Evolutionary conservation across 1,140 invertebrate species (phyloP).

Genomic region (Drosophila kanapiae): DNA sequence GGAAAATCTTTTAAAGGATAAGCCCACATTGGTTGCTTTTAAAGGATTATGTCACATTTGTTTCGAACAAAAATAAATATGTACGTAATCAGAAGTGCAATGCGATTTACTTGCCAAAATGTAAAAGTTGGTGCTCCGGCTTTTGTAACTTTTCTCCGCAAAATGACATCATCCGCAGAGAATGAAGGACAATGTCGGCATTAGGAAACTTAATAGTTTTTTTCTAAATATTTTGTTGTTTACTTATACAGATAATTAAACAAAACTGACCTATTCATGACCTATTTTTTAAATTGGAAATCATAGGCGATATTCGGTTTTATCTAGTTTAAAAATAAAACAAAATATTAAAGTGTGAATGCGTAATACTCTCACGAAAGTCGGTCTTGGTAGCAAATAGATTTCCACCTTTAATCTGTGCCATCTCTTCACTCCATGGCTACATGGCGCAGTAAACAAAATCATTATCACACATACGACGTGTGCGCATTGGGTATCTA

Average conservation of each 20-base stretch:
- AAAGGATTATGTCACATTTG: slow-evolving; percentile 1
- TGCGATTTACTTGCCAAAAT: slow-evolving; percentile 4
- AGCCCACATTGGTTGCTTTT: neutral
- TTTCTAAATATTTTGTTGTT: neutral
- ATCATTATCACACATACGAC: slow-evolving; percentile 41
- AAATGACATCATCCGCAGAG: neutral
- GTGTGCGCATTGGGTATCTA: slow-evolving; percentile 25
- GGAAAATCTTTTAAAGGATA: slow-evolving; percentile 9
- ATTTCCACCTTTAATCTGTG: neutral
- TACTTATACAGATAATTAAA: no score
- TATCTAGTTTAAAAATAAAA: no score
- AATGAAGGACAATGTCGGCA: neutral
- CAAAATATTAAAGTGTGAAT: no score
- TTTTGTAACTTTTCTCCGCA: neutral
- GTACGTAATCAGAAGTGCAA: neutral
- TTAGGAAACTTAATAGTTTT: no score
- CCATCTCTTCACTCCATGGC: neutral
- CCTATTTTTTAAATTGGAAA: no score
- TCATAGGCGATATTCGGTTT: no score
- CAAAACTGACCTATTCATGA: no score
- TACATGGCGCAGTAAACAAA: slow-evolving; percentile 8
- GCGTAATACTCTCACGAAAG: no score
- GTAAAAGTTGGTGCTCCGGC: neutral
- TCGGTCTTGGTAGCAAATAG: no score
- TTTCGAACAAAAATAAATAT: slow-evolving; percentile 11